Evolutionary conservation across 2,888 invertebrate genomes (phyloP), one percentile per base, ranked within the genome.

Genomic region (Apodemia mormo): DNA sequence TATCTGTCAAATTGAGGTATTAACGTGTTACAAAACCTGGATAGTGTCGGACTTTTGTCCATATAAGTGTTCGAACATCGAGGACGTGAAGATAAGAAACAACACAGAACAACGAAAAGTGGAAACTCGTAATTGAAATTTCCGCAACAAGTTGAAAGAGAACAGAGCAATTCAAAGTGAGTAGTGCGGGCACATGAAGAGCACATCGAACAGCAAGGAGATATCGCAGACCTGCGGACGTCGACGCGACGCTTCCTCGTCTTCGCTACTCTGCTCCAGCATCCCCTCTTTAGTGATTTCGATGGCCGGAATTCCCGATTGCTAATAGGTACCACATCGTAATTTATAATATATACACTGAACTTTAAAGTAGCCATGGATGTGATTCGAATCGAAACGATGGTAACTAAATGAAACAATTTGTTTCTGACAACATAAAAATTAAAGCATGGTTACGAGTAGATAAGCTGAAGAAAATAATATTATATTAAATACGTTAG

Each of bases 211-310:
- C 89, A 91, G 87, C 82, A 86, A 87, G 88, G 86, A 91, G 88
- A 87, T 88, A 89, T 85, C 92, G 87, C 93, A 92, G 92, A 93
- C 93, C 92, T 94, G 93, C 84, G 87, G 86, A 79, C 89, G 90
- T 80, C 89, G 90, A 82, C 88, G 90, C 83, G 88, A 81, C 75
- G 87, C 82, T 78, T 92, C 90, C 85, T 94, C 93, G 67, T 80
- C 80, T 80, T 96, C 96, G 86, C 96, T 96, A 86, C 95, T 95
- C 89, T 95, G 94, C 88, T 96, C 96, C 86, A 95, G 94, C 76
- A 86, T 89, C 78, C 88, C 87, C 86, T 97, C 97, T 95, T 97
- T 97, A 85, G 96, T 96, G 89, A 97, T 97, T 94, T 97, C 97
- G 90, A 94, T 94, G 88, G 94, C 94, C 83, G 94, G 94, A 89